Evolutionary conservation across 1,140 invertebrate species (phyloP).

Genomic region (Danaus melanippus): DNA sequence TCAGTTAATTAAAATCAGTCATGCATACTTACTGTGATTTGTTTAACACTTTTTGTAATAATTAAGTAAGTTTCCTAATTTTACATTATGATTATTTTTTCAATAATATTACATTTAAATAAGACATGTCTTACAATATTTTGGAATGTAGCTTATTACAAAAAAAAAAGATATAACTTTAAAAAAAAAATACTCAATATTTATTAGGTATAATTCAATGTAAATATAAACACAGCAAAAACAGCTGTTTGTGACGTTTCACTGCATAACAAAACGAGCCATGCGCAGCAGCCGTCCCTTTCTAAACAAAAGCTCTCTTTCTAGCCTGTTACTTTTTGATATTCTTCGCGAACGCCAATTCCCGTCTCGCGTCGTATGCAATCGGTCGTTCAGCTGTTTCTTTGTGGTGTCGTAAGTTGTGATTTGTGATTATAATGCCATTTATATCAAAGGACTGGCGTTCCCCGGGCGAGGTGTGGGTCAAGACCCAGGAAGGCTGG

Average conservation of each 20-base stretch:
- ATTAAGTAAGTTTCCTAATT: no score
- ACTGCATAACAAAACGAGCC: slow-evolving; percentile 36
- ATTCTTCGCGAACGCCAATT: slow-evolving; percentile 31
- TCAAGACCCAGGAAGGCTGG: slow-evolving; percentile 97
- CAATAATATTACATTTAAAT: no score
- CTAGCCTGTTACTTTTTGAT: slow-evolving; percentile 18
- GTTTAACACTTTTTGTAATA: no score
- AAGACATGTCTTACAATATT: no score
- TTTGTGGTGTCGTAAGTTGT: slow-evolving; percentile 32
- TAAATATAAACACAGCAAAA: slow-evolving; percentile 26
- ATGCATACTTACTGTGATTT: no score
- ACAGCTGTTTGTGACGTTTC: slow-evolving; percentile 69
- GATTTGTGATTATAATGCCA: slow-evolving; percentile 81
- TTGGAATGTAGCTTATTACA: no score
- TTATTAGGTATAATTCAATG: slow-evolving; percentile 1
- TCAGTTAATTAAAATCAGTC: no score
- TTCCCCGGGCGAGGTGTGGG: slow-evolving; percentile 97
- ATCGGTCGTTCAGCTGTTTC: slow-evolving; percentile 30
- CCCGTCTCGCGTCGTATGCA: slow-evolving; percentile 36
- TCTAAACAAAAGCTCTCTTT: slow-evolving; percentile 51
- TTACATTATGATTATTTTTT: no score
- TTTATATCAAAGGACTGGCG: slow-evolving; percentile 96
- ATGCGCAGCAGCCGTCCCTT: slow-evolving; percentile 53
- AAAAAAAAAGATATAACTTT: no score
- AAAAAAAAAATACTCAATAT: no score